phyloP scores from a whole-genome alignment of 2,888 invertebrate genomes.

The Cepaea hortensis region DNA sequence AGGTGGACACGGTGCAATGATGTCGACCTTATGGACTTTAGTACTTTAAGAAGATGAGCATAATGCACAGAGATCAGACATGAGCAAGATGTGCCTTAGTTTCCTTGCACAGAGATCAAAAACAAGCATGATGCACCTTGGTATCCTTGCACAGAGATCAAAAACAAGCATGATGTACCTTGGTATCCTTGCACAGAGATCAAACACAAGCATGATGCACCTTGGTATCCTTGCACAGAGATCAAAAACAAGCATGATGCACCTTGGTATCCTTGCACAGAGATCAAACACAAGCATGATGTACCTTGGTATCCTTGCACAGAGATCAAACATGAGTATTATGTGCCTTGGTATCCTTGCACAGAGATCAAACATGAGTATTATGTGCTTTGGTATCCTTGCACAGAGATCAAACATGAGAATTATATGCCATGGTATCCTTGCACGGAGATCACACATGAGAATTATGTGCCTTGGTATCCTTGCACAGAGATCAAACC shows the following conservation, averaged over 20 bases:
- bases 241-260: too few species aligned
- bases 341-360: neutral
- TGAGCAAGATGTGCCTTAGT: too few species aligned
- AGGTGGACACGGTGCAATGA: too few species aligned
- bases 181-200: too few species aligned
- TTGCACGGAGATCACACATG: too few species aligned
- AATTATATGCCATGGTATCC: too few species aligned
- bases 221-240: conserved; percentile 51
- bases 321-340: too few species aligned
- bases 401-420: conserved; percentile 63
- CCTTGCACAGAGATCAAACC: conserved; percentile 63
- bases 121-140: conserved; percentile 50
- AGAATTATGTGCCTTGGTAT: too few species aligned
- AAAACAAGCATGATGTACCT: conserved; percentile 47
- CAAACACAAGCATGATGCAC: too few species aligned
- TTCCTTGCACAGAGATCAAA: conserved; percentile 61
- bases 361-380: conserved; percentile 66
- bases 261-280: conserved; percentile 46
- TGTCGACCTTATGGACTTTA: too few species aligned
- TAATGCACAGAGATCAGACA: too few species aligned
- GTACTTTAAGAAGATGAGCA: too few species aligned
- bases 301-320: neutral
- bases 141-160: conserved; percentile 57
- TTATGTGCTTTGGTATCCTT: neutral
- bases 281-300: conserved; percentile 63